Percentiles rank a stretch among this genome's conserved stretches.
Conservation (phyloP, 2,888 invertebrate genomes). For the Parnassius orleans region DNA sequence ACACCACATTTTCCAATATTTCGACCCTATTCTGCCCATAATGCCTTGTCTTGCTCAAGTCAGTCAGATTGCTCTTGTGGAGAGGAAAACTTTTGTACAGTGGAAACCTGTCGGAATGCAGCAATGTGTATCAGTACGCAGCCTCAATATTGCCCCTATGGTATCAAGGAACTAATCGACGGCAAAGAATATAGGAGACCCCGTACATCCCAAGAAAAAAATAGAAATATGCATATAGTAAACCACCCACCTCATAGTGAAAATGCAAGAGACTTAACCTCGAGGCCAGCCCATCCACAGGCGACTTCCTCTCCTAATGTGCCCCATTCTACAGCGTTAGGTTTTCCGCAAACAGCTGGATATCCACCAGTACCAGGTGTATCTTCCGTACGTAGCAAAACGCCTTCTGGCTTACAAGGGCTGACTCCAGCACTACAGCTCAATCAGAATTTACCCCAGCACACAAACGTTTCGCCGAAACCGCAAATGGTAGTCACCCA, state of each 20-base stretch:
- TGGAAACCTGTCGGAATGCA: constrained; percentile 24
- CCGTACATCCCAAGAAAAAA: too few species aligned
- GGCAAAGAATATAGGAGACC: too few species aligned
- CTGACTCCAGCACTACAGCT: not conserved
- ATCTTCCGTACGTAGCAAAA: constrained; percentile 6
- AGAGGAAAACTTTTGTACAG: constrained; percentile 27
- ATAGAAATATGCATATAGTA: not conserved
- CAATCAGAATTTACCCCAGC: constrained; percentile 8
- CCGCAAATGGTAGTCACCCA: not conserved
- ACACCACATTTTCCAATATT: constrained; percentile 13
- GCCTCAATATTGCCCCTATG: too few species aligned
- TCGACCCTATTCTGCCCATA: constrained; percentile 9
- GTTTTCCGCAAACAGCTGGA: not conserved
- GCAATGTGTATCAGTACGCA: too few species aligned
- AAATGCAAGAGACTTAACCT: not conserved
- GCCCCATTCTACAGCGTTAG: not conserved
- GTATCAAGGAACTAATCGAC: too few species aligned
- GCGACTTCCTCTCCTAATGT: constrained; percentile 10
- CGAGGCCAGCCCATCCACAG: constrained; percentile 7
- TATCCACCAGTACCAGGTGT: constrained; percentile 4
- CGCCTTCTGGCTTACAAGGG: not conserved
- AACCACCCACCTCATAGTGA: not conserved
- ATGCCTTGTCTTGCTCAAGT: constrained; percentile 8
- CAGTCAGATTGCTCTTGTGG: constrained; percentile 17
- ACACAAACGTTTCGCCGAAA: not conserved